Evolutionary conservation across 1,140 invertebrate genomes (phyloP).

Genomic region (Diachasmimorpha longicaudata): DNA sequence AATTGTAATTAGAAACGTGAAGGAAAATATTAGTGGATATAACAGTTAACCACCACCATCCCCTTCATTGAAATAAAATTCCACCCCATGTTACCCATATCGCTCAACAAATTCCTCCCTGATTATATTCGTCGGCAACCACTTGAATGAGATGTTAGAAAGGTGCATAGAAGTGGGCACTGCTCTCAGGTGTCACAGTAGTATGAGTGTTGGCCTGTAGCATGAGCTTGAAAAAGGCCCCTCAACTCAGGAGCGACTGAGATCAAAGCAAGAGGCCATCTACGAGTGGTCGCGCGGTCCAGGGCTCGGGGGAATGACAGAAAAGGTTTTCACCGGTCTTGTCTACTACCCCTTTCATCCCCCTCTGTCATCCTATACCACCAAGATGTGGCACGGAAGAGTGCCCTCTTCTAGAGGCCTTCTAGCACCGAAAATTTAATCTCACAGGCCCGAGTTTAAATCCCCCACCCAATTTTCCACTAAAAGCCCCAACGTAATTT

Average conservation of each 20-base stretch:
- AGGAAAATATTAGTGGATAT: too few species aligned
- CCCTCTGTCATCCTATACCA: too few species aligned
- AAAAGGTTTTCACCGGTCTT: constrained; percentile 13
- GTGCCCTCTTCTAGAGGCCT: neutral
- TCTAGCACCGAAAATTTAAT: constrained; percentile 7
- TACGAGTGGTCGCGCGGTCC: constrained; percentile 18
- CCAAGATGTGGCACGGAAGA: neutral
- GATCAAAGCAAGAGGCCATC: constrained; percentile 43
- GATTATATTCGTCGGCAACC: too few species aligned
- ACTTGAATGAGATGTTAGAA: too few species aligned
- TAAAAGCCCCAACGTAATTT: neutral
- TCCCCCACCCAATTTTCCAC: neutral
- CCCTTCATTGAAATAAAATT: too few species aligned
- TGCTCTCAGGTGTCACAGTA: neutral
- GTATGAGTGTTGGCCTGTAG: neutral
- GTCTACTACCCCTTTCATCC: neutral
- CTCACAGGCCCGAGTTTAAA: neutral
- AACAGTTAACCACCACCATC: too few species aligned
- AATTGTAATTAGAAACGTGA: too few species aligned
- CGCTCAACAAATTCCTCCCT: too few species aligned
- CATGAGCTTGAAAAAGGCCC: constrained; percentile 38
- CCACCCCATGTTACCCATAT: too few species aligned
- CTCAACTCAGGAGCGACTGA: constrained; percentile 38
- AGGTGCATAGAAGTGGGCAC: neutral
- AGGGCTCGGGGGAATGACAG: constrained; percentile 2